Base-by-base conservation (phyloP, 2,113 vertebrate genomes). In the Seriola rivoliana region DNA sequence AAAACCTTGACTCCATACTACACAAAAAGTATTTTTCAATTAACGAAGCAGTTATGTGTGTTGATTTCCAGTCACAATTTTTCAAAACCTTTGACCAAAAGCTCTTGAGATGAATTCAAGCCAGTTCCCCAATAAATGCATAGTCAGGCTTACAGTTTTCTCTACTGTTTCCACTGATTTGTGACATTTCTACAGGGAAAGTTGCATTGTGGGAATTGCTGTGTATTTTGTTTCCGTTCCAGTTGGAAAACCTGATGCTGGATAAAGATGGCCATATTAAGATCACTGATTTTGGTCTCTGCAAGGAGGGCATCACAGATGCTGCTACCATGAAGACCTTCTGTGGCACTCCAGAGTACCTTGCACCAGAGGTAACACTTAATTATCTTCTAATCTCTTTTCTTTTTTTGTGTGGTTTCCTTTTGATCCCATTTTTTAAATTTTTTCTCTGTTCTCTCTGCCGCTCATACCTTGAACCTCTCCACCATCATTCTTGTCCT, bases 311-410 rank as follows among this genome's bases (percentile, higher is more conserved):
- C 81, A 99, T 99, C 95, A 99, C 98, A 81, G 98, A 99, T n/a
- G 96, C 97, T 92, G 98, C 98, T 86, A 99, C 98, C 73, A 99
- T 99, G 98, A 99, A 99, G 94, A 99, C 98, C 10, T 99, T 99
- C 95, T 99, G 98, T 93, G 98, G 98, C 34, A 99, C 98, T 50
- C 98, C 98, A 40, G 98, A 99, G 82, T 99, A 99, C 85, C 96
- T 99, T 80, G 98, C 98, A 21, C 98, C 98, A 0, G 98, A 99
- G 98, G 98, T 99, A 96, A 84, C 38, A 13, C 25, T 34, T 17
- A 9, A 0, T 42, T 57, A 57, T 66, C 29, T 9, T 13, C 52
- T 42, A 12, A 13, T 67, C 23, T n/a, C 3, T 19, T 52, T 17
- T 74, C 34, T 32, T 25, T 55, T n/a, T 5, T 11, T 58, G 0